Evolutionary conservation across 2,888 invertebrate genomes (phyloP).

Genomic region (Aleiodes leptofemur): DNA sequence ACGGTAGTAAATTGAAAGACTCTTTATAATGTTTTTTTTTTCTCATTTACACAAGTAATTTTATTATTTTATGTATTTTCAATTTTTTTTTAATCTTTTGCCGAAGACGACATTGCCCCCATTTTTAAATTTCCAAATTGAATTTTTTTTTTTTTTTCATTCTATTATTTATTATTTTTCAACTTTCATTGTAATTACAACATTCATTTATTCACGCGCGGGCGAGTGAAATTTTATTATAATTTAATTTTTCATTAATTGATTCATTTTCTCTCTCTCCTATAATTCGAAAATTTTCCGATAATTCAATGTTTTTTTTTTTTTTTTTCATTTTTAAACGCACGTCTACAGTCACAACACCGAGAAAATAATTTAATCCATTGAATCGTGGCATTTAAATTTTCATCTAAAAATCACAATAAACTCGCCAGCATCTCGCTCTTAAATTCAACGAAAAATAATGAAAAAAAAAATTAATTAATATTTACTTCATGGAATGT

Average conservation of each 20-base stretch:
- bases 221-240: conserved; percentile 1
- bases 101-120: conserved; percentile 22
- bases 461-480: not conserved
- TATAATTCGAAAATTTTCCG: conserved; percentile 6
- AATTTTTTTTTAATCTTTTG: conserved; percentile 3
- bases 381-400: conserved; percentile 17
- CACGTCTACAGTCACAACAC: conserved; percentile 37
- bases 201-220: not conserved
- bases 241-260: not conserved
- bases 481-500: conserved; percentile 41
- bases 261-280: not conserved
- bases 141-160: conserved; percentile 27
- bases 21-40: conserved; percentile 53
- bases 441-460: conserved; percentile 7
- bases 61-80: conserved; percentile 18
- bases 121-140: not conserved
- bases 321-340: not conserved
- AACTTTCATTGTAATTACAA: conserved; percentile 5
- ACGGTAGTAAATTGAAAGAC: conserved; percentile 70
- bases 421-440: conserved; percentile 31
- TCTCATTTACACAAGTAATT: conserved; percentile 21
- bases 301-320: not conserved
- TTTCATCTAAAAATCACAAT: conserved; percentile 21
- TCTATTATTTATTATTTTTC: conserved; percentile 7
- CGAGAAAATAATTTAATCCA: conserved; percentile 8